Conservation (phyloP, 2,113 vertebrate species). For the Mirounga angustirostris region DNA sequence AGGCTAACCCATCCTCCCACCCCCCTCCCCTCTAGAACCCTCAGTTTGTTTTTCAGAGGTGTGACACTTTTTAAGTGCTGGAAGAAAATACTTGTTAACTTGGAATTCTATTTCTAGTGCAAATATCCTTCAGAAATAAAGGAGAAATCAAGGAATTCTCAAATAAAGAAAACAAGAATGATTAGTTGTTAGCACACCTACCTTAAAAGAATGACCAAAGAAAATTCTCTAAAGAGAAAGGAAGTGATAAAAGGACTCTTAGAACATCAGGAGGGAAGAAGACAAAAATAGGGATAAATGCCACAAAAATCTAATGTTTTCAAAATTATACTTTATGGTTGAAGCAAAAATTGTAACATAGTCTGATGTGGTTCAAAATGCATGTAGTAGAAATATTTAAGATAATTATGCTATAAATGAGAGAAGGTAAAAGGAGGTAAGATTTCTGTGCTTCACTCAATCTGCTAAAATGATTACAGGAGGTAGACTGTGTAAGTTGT, state of each 20-base stretch:
- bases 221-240: background rate
- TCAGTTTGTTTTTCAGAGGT: too few relatives aligned
- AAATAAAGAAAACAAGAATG: background rate
- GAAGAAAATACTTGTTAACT: slow-evolving; percentile 13
- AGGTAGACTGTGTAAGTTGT: background rate
- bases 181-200: background rate
- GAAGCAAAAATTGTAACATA: background rate
- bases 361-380: background rate
- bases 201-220: background rate
- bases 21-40: too few relatives aligned
- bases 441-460: background rate
- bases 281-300: background rate
- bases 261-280: background rate
- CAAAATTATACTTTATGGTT: background rate
- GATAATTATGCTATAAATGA: background rate
- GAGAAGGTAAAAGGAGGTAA: background rate
- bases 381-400: background rate
- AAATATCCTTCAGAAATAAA: slow-evolving; percentile 39
- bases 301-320: background rate
- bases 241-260: background rate
- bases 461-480: background rate
- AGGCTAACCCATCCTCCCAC: too few relatives aligned
- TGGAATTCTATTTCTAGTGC: slow-evolving; percentile 20
- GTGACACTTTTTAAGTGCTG: background rate
- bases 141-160: background rate